Evolutionary conservation across 2,113 vertebrate genomes (phyloP), one percentile per base, ranked within the genome.

Genomic region (Tachysurus vachellii): DNA sequence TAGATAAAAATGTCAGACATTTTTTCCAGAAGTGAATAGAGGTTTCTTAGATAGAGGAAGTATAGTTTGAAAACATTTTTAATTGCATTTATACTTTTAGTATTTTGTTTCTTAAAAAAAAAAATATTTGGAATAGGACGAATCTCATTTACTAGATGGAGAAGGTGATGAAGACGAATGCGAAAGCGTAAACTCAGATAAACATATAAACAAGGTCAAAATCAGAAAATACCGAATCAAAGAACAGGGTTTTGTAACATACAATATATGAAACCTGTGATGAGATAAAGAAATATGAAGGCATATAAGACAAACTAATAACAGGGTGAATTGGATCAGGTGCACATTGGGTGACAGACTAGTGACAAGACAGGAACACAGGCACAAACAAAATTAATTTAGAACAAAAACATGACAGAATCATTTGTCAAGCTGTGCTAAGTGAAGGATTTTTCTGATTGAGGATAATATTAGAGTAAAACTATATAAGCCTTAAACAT

Each of bases 381-480:
- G n/a, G 12, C 44, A 26, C 44, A n/a, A 53, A 14, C 23, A 76
- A 76, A 76, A 53, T 53, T 0, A 53, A 53, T 53, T 14, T 12
- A 53, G n/a, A 76, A n/a, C 26, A 54, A 10, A 17, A 54, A 9
- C 47, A 17, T 82, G 83, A 90, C 82, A 85, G 42, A 44, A 81
- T 44, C 44, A 14, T 50, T 76, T 31, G 50, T 31, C 64, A 73
- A 70, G 54, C 53, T 47, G 42, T 61, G 83, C 21, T 76, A 23
- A 19, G 53, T 19, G 31, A 13, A 31, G 53, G 54, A 76, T 13
- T 31, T 16, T 4, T 12, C 11, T 17, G 66, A 70, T 7, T 36
- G 28, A 70, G 19, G 44, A 21, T 44, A 73, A 73, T 21, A 50
- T 76, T 50, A 21, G 70, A 73, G 36, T 76, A 76, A 28, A 83